These are phyloP conservation scores for Tachystola acroxantha DNA, from an alignment of 2,888 invertebrate species.

Conservation along the genomic window DNA sequence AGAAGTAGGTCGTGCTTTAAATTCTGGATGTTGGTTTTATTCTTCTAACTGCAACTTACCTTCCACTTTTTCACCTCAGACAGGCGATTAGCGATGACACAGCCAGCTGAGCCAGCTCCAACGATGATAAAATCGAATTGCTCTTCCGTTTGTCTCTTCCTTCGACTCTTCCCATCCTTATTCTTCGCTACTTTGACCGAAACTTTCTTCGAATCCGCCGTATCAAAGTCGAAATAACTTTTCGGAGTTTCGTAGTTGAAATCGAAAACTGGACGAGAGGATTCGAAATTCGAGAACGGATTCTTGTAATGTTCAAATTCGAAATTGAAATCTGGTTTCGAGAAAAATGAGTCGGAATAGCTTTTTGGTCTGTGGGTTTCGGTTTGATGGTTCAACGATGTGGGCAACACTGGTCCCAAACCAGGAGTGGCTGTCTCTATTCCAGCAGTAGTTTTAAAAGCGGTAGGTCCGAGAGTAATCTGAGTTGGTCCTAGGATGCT, in stretches of 20 bases:
- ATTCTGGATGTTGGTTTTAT: too few species aligned
- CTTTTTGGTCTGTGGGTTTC: slow-evolving; percentile 29
- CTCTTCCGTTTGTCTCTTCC: slow-evolving; percentile 39
- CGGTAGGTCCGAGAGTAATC: slow-evolving; percentile 16
- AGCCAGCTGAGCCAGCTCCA: slow-evolving; percentile 83
- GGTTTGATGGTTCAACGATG: slow-evolving; percentile 18
- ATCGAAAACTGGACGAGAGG: slow-evolving; percentile 19
- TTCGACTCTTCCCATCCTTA: slow-evolving; percentile 26
- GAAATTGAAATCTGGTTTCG: slow-evolving; percentile 30
- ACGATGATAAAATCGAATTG: slow-evolving; percentile 81
- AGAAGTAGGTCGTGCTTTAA: too few species aligned
- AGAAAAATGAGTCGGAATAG: slow-evolving; percentile 32
- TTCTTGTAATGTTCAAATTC: slow-evolving; percentile 19
- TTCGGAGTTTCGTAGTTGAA: slow-evolving; percentile 25
- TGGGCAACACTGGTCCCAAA: slow-evolving; percentile 22
- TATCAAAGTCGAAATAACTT: slow-evolving; percentile 32
- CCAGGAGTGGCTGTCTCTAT: slow-evolving; percentile 10
- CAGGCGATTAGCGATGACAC: slow-evolving; percentile 81
- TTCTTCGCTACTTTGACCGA: slow-evolving; percentile 15
- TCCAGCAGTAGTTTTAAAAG: slow-evolving; percentile 14
- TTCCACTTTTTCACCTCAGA: slow-evolving; percentile 80
- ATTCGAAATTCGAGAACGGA: slow-evolving; percentile 19
- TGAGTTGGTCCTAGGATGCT: slow-evolving; percentile 11
- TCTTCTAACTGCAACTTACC: too few species aligned
- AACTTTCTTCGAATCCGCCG: slow-evolving; percentile 35